Evolutionary conservation across 2,888 invertebrate species (phyloP), one percentile per base, ranked within the genome.

Genomic region (Flabesymbios commensalis): DNA sequence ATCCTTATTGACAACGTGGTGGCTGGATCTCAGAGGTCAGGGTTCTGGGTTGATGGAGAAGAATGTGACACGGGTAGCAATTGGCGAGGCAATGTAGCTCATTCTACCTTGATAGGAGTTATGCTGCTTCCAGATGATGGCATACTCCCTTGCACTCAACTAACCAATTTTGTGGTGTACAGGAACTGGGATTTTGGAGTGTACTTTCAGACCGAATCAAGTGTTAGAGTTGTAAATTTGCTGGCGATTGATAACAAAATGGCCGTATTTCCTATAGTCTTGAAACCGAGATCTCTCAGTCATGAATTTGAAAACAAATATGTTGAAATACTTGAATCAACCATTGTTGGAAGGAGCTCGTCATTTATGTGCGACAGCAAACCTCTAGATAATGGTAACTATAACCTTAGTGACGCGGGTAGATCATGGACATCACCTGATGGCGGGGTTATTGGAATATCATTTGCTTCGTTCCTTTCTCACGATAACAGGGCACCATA

Each of bases 131-230:
- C 72, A 2, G 32, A 22, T 0, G 72, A 73, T 52, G 49, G 48
- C 39, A n/a, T 53, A n/a, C 24, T 26, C 17, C 57, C 57, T 14
- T 63, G 64, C 36, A 31, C 62, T 2, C 33, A 22, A n/a, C 24
- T 63, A 5, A 39, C 41, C 47, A 72, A 72, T 19, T 77, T 78
- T 49, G 67, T 65, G 1, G 39, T 72, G 2, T 76, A 72, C 70
- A 76, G 74, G 57, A 70, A 61, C 52, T 65, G 61, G 24, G 75
- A 78, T 52, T 75, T 61, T 64, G 80, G 79, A 1, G 45, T 80
- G 2, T 81, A 77, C 59, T 54, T 57, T 41, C 64, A 72, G 24
- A 57, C 63, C 0, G 42, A 22, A 1, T 43, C 31, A 33, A 59
- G 48, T 24, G 57, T 72, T 14, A 57, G 68, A 4, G 32, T 75